Evolutionary conservation across 2,113 vertebrate genomes (phyloP), one percentile per base, ranked within the genome.

Genomic region (Naja naja): DNA sequence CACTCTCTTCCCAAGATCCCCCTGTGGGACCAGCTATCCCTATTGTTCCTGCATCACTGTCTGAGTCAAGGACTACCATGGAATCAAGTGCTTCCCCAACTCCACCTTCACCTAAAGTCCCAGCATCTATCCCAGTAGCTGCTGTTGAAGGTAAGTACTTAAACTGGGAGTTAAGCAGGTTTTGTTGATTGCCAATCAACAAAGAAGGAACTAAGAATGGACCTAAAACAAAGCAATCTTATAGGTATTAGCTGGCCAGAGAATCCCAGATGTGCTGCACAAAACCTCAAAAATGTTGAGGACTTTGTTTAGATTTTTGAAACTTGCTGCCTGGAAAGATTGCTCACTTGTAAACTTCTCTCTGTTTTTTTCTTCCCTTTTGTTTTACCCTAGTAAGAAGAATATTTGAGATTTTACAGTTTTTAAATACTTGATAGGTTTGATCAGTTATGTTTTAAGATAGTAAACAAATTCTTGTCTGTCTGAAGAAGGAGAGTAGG

Each of bases 131-230:
- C 85, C 97, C 97, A 74, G 95, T 97, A 45, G 98, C 98, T 96
- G 93, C 97, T 90, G 97, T 97, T 69, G 98, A 99, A 97, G 98
- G 98, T 99, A 97, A 97, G 87, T 3, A 85, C 45, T 89, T n/a
- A 18, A 12, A 34, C 53, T 49, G 27, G 45, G 52, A 12, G 12
- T 49, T 94, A 39, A 53, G 30, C 22, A 16, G 45, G 2, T 69
- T n/a, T 69, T 14, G 12, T 69, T 69, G 30, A 69, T 69, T 69
- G 12, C 30, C 30, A 69, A 0, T 69, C 64, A n/a, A 18, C 53
- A 18, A 54, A 54, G 64, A 34, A 69, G 64, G 30, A 69, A 69
- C 27, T 69, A 34, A 69, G 30, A 30, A 34, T 27, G 8, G 58
- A 60, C 25, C 9, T 60, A 60, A 60, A 58, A 58, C 60, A 69